These are phyloP conservation scores for Sylvia borin DNA, from an alignment of 2,797 vertebrate species.

Conservation along the genomic window DNA sequence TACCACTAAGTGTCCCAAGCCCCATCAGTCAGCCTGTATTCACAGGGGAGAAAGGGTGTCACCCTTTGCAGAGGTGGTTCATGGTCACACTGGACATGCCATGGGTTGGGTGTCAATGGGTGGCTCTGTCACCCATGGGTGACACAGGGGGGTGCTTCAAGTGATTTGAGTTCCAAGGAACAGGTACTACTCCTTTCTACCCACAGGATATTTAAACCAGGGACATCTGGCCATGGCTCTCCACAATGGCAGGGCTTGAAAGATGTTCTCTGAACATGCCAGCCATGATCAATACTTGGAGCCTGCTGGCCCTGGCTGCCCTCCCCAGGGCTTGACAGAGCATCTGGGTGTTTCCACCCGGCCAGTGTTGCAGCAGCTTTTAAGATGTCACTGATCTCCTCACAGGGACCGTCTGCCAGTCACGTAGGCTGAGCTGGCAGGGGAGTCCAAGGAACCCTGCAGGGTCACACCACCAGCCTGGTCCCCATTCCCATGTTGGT, in stretches of 20 bases:
- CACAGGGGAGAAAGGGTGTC: background rate
- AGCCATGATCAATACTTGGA: slow-evolving; percentile 48
- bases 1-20: background rate
- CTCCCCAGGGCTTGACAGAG: slow-evolving; percentile 9
- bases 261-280: background rate
- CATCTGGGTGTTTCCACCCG: slow-evolving; percentile 34
- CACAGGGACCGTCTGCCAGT: background rate
- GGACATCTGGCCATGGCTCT: slow-evolving; percentile 20
- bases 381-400: slow-evolving; percentile 23
- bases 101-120: accelerated
- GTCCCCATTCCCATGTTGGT: background rate
- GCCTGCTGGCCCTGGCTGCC: background rate
- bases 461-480: background rate
- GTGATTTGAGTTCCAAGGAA: background rate
- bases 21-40: background rate
- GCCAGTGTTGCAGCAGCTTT: slow-evolving; percentile 51
- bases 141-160: background rate
- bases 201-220: background rate
- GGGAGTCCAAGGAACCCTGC: background rate
- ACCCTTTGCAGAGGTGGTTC: background rate
- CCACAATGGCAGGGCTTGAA: accelerated
- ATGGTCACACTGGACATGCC: background rate
- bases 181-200: background rate
- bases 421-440: background rate
- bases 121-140: background rate